phyloP scores from a whole-genome alignment of 1,140 invertebrate species.

The Drosophila orosa region DNA sequence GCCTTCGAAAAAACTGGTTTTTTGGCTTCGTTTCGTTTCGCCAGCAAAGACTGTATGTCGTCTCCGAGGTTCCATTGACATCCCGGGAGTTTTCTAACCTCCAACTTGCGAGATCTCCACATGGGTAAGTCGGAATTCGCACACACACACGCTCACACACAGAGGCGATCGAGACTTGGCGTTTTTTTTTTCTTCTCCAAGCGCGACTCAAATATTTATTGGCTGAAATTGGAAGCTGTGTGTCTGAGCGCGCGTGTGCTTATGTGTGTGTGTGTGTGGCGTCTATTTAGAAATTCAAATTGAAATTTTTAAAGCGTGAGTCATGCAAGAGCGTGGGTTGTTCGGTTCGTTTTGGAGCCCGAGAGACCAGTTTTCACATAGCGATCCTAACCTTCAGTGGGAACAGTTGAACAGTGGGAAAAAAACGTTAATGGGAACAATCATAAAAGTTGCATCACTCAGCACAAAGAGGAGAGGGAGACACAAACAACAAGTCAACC shows the following conservation, averaged over 20 bases:
- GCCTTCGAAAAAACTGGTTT: constrained; percentile 66
- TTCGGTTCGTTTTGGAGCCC: constrained; percentile 8
- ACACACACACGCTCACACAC: constrained; percentile 28
- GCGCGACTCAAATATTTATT: constrained; percentile 71
- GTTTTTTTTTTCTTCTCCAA: constrained; percentile 39
- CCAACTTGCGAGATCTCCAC: constrained; percentile 44
- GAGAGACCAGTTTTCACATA: constrained; percentile 47
- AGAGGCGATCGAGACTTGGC: constrained; percentile 48
- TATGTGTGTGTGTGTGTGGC: constrained; percentile 53
- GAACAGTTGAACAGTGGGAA: constrained; percentile 13
- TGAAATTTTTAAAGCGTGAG: constrained; percentile 74
- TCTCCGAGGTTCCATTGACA: constrained; percentile 68
- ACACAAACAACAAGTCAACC: constrained; percentile 75
- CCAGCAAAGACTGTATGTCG: constrained; percentile 69
- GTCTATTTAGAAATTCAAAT: constrained; percentile 82
- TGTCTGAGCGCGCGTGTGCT: constrained; percentile 16
- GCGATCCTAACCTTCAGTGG: constrained; percentile 47
- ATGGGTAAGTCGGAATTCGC: constrained; percentile 72
- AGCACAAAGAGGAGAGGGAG: constrained; percentile 58
- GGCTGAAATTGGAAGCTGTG: constrained; percentile 77
- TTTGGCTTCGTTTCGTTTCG: constrained; percentile 17
- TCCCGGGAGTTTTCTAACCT: constrained; percentile 67
- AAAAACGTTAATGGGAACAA: constrained; percentile 31
- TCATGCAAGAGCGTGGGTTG: constrained; percentile 72
- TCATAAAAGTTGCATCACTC: constrained; percentile 78